phyloP scores from a whole-genome alignment of 2,888 invertebrate genomes.

The Hemaris fuciformis region DNA sequence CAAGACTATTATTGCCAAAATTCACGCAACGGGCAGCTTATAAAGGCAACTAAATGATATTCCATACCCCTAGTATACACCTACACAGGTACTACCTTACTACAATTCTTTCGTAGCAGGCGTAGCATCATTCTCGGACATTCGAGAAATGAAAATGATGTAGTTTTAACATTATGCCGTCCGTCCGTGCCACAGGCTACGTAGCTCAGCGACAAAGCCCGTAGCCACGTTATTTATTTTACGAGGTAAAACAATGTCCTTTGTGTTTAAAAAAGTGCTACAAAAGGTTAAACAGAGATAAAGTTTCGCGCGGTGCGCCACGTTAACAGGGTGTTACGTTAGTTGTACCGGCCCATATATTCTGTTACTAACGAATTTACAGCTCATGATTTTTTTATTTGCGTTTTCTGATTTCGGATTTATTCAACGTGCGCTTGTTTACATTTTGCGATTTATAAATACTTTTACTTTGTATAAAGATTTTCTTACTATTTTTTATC shows the following conservation, averaged over 20 bases:
- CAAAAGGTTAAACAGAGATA: slow-evolving; percentile 3
- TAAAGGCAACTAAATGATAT: neutral
- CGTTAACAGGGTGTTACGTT: neutral
- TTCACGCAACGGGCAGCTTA: neutral
- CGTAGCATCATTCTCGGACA: neutral
- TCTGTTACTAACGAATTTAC: slow-evolving; percentile 1
- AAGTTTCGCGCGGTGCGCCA: neutral
- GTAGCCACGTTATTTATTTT: slow-evolving; percentile 2
- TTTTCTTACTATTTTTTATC: no score
- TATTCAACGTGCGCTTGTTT: neutral
- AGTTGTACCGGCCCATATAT: neutral
- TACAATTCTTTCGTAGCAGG: neutral
- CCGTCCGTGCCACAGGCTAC: neutral
- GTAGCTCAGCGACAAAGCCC: neutral
- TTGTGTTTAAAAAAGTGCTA: neutral
- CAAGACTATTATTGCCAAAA: no score
- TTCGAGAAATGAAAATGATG: neutral
- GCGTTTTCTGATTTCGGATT: neutral
- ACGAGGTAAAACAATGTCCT: neutral
- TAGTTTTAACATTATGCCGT: neutral
- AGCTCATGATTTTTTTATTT: neutral
- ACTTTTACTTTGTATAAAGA: neutral
- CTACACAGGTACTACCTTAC: neutral
- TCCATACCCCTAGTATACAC: neutral
- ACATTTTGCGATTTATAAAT: neutral